Evolutionary conservation across 2,888 invertebrate species (phyloP).

Genomic region (Macrosoma leucophasiata): DNA sequence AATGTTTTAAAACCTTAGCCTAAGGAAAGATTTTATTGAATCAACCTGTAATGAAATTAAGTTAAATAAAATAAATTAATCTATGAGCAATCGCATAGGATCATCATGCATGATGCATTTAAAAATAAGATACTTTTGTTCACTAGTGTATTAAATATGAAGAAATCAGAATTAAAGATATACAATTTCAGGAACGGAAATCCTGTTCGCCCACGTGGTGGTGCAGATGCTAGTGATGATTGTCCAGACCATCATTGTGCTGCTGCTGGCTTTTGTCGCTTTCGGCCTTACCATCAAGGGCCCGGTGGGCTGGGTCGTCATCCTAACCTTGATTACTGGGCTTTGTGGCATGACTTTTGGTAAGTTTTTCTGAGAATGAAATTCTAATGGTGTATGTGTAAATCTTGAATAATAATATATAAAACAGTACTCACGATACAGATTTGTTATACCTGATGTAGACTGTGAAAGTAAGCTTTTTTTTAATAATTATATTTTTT

Average conservation of each 20-base stretch:
- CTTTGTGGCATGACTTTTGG: slow-evolving; percentile 96
- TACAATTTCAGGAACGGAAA: slow-evolving; percentile 80
- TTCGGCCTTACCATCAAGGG: slow-evolving; percentile 88
- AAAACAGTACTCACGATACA: too few relatives aligned
- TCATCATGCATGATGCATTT: too few relatives aligned
- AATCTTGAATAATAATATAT: too few relatives aligned
- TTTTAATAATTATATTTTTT: background rate
- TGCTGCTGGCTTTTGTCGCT: slow-evolving; percentile 85
- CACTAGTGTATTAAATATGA: slow-evolving; percentile 11
- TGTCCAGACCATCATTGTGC: slow-evolving; percentile 86
- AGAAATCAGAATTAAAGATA: slow-evolving; percentile 16
- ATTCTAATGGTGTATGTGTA: too few relatives aligned
- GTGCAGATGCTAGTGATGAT: slow-evolving; percentile 92
- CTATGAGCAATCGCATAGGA: too few relatives aligned
- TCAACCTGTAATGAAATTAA: too few relatives aligned
- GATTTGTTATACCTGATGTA: too few relatives aligned
- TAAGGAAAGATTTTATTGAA: too few relatives aligned
- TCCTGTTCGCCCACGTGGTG: slow-evolving; percentile 89
- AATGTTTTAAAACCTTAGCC: too few relatives aligned
- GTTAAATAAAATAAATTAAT: too few relatives aligned
- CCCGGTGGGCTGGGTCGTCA: slow-evolving; percentile 81
- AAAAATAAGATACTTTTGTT: too few relatives aligned
- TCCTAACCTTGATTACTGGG: slow-evolving; percentile 87
- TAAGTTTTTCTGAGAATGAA: slow-evolving; percentile 51
- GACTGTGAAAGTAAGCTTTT: background rate